Base-by-base conservation (phyloP, 2,888 invertebrate species). In the Crematogaster levior region DNA sequence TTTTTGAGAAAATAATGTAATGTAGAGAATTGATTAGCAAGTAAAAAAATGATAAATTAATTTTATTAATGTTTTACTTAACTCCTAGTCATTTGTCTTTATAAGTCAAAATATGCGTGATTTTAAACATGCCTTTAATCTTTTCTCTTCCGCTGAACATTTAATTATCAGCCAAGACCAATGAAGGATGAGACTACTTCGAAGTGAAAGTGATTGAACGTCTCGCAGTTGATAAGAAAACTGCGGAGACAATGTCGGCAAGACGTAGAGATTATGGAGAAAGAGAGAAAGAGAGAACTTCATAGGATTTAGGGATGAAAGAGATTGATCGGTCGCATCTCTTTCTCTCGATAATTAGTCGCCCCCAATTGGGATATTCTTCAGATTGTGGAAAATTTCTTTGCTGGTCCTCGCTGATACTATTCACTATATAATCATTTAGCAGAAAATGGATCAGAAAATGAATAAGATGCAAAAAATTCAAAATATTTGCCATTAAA, bases 231-330 rank as follows among this genome's bases (percentile, higher is more conserved):
- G 85, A 84, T 83, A 82, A 81, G 43, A 70, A 77, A 81, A 63
- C 77, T 56, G 30, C 43, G 30, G 73, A 84, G 84, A 86, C 85
- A 85, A 88, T 87, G 82, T 80, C 12, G 21, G 27, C 66, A 65
- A 56, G 18, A 81, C 60, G 60, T 53, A 68, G 7, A 7, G 89
- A 89, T 88, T 87, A 86, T 58, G 37, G 70, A 82, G 34, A 34
- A 56, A 68, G 68, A 58, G 63, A 37, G 15, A 61, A 15, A 61
- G 24, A 46, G 53, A 82, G 70, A 82, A 63, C 81, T 89, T 86
- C 53, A n/a, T 34, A 21, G 75, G 81, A 81, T 81, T 70, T 73
- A 27, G 34, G 58, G 66, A 68, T 82, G 58, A 73, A 74, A 63
- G 74, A 70, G 72, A 68, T 81, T 65, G 86, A 88, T 88, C 60